Base-by-base conservation (phyloP, 2,888 invertebrate genomes). In the Nycteola revayana region DNA sequence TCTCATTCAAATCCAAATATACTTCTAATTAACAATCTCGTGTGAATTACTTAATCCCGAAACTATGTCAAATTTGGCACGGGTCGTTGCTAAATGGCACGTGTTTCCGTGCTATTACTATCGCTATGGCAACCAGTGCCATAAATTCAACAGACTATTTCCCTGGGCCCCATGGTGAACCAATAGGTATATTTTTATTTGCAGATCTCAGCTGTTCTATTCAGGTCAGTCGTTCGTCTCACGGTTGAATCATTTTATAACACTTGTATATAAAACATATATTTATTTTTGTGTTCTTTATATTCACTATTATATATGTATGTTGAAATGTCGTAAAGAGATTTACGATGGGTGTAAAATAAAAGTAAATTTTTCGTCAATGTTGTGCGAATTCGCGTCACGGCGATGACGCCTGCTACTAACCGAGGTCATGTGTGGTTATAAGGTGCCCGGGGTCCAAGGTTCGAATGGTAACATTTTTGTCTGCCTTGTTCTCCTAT, bases 181-280 rank as follows among this genome's bases (percentile, higher is more conserved):
- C n/a, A n/a, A n/a, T n/a, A n/a, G n/a, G n/a, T n/a, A 14, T 14
- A 14, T 14, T 33, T 20, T 32, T 14, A 36, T 25, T 22, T 37
- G 31, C 28, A 42, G 48, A 37, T 33, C 43, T 42, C 30, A 48
- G 41, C 39, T 52, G 50, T 48, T 60, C 59, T 60, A 72, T 65
- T 61, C 57, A 44, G 68, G 70, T 68, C 67, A 72, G 34, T 57
- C 47, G 54, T 52, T 27, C 36, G 9, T 38, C 46, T 46, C 24
- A 28, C 10, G 8, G 20, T 26, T 37, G 48, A 48, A 39, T 42
- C 39, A 43, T 28, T 44, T 36, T 33, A 38, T 27, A 42, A 49
- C 43, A 21, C 34, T 39, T 25, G 23, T 36, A 33, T 39, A 35
- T 11, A 30, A n/a, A n/a, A n/a, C n/a, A n/a, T n/a, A 23, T 23